Evolutionary conservation across 2,888 invertebrate species (phyloP).

Genomic region (Parasteatoda lunata): DNA sequence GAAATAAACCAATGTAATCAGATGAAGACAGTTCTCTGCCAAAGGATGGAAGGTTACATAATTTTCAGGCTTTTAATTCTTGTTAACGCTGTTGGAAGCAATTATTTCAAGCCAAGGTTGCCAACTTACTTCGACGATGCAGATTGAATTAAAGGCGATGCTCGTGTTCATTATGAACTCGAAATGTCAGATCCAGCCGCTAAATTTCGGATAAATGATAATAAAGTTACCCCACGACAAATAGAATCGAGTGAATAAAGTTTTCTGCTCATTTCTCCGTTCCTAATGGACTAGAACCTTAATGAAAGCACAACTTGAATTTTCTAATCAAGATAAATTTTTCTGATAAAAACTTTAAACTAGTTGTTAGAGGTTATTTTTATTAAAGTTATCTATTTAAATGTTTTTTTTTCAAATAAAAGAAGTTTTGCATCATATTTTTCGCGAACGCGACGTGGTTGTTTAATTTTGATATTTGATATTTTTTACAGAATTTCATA

Average conservation of each 20-base stretch:
- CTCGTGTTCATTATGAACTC: conserved; percentile 22
- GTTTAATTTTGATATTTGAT: too few species aligned
- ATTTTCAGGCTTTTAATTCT: conserved; percentile 28
- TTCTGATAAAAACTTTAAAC: too few species aligned
- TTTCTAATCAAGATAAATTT: background rate
- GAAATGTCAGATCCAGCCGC: conserved; percentile 21
- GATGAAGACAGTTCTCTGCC: background rate
- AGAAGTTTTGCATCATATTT: too few species aligned
- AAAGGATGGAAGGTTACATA: background rate
- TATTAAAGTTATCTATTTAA: too few species aligned
- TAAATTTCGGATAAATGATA: conserved; percentile 21
- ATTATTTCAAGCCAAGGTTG: conserved; percentile 14
- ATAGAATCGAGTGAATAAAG: conserved; percentile 28
- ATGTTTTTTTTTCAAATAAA: too few species aligned
- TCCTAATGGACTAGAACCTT: background rate
- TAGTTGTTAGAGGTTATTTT: too few species aligned
- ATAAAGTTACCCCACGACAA: conserved; percentile 34
- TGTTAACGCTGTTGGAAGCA: conserved; percentile 17
- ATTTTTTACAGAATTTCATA: too few species aligned
- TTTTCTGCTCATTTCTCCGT: background rate
- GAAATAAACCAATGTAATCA: background rate
- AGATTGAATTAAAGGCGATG: conserved; percentile 34
- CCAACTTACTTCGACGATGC: conserved; percentile 14
- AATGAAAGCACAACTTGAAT: background rate
- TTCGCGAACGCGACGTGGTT: too few species aligned